A percentile compares a stretch with the other conserved stretches of the same genome.
phyloP scores from a whole-genome alignment of 2,797 vertebrate species.

The Hafferia zeledoni region DNA sequence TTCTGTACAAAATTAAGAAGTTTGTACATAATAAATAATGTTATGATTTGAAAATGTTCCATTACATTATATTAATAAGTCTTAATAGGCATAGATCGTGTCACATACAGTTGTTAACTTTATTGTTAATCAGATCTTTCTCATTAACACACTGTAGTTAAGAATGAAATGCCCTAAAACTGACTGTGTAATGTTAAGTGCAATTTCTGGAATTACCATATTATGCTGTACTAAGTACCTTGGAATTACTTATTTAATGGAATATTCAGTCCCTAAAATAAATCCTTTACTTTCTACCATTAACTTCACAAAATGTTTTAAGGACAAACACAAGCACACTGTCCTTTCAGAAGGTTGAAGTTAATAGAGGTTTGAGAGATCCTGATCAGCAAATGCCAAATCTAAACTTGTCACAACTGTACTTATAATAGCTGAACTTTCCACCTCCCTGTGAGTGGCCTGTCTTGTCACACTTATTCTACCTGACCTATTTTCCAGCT shows the following conservation, averaged over 20 bases:
- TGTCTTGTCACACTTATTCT: slow-evolving; percentile 66
- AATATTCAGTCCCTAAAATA: slow-evolving; percentile 3
- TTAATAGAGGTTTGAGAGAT: slow-evolving; percentile 1
- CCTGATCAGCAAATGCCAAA: slow-evolving; percentile 38
- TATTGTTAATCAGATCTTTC: slow-evolving; percentile 49
- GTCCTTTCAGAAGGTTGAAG: slow-evolving; percentile 30
- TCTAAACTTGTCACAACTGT: slow-evolving; percentile 52
- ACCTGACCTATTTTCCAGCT: slow-evolving; percentile 64
- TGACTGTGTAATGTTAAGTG: not conserved
- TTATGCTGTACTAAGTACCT: not conserved
- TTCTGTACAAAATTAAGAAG: not conserved
- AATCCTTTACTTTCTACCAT: not conserved
- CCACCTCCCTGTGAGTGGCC: slow-evolving; percentile 30
- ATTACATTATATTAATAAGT: not conserved
- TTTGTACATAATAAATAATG: slow-evolving; percentile 5
- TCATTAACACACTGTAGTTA: slow-evolving; percentile 48
- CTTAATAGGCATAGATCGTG: slow-evolving; percentile 9
- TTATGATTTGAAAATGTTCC: slow-evolving; percentile 29
- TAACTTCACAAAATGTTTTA: slow-evolving; percentile 11
- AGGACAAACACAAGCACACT: not conserved
- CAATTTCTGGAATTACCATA: slow-evolving; percentile 18
- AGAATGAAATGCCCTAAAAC: slow-evolving; percentile 22
- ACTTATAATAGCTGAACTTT: slow-evolving; percentile 68
- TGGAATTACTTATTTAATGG: not conserved
- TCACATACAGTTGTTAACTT: slow-evolving; percentile 23